These are phyloP conservation scores for Prosopocoilus inquinatus DNA, from an alignment of 2,888 invertebrate genomes.

Conservation along the genomic window DNA sequence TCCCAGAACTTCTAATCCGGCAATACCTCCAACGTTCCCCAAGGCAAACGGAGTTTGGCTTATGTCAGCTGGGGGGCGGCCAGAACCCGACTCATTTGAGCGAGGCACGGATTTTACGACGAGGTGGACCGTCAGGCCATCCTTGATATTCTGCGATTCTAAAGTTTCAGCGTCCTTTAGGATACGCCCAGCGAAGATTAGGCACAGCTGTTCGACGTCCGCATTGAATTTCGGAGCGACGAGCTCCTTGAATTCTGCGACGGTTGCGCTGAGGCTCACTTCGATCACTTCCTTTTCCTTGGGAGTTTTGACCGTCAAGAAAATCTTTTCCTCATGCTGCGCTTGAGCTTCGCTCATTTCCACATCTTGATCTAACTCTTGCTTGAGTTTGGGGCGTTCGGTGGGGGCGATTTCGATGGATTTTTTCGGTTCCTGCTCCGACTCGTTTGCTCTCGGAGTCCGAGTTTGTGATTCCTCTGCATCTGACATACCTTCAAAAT, in stretches of 20 bases:
- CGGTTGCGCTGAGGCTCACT: conserved; percentile 78
- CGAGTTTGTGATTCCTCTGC: too few relatives aligned
- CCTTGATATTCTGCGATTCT: conserved; percentile 84
- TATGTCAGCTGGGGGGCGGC: conserved; percentile 30
- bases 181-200: conserved; percentile 98
- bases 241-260: conserved; percentile 86
- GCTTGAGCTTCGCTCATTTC: not conserved
- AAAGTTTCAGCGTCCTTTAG: conserved; percentile 93
- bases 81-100: conserved; percentile 43
- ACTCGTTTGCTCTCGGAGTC: too few relatives aligned
- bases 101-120: conserved; percentile 79
- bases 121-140: conserved; percentile 93
- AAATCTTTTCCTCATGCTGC: conserved; percentile 58
- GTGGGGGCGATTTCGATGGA: too few relatives aligned
- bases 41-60: conserved; percentile 37
- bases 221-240: conserved; percentile 82
- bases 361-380: too few relatives aligned
- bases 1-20: conserved; percentile 72
- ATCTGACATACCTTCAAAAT: too few relatives aligned
- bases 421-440: too few relatives aligned
- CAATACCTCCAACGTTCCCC: conserved; percentile 62
- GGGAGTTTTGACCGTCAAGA: conserved; percentile 89
- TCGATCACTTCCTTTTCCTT: conserved; percentile 90
- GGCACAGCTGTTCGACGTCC: conserved; percentile 83
- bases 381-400: too few relatives aligned